Conservation (phyloP, 35 echinoderm and acorn worm species). For the Stichopus chloronotus region DNA sequence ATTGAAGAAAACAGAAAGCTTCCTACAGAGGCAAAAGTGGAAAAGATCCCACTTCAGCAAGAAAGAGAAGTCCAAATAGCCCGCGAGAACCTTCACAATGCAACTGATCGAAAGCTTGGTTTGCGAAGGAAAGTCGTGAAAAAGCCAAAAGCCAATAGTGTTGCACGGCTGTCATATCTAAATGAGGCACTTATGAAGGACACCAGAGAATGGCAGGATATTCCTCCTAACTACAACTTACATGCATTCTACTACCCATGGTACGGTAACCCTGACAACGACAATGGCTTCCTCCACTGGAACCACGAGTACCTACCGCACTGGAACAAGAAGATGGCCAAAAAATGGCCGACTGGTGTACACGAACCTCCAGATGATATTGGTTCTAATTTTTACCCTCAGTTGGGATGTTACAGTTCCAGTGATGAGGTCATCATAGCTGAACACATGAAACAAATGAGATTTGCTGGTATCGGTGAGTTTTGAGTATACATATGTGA, state of each 20-base stretch:
- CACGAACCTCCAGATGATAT: conserved; percentile 87
- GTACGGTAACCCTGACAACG: conserved; percentile 90
- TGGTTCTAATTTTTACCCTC: conserved; percentile 97
- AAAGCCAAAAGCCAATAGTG: not conserved
- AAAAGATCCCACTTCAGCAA: not conserved
- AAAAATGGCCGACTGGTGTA: conserved; percentile 68
- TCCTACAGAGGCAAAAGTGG: not conserved
- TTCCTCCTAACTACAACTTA: conserved; percentile 72
- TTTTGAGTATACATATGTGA: not conserved
- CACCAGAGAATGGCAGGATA: not conserved
- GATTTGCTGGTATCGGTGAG: conserved; percentile 86
- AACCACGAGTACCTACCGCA: conserved; percentile 84
- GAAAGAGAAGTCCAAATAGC: not conserved
- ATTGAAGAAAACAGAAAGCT: not conserved
- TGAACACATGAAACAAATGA: conserved; percentile 92
- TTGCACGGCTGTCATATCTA: conserved; percentile 17
- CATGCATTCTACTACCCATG: conserved; percentile 98
- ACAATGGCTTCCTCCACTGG: conserved; percentile 84
- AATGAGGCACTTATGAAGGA: conserved; percentile 24
- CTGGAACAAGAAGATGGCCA: conserved; percentile 86
- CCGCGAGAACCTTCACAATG: not conserved
- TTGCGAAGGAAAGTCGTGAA: not conserved
- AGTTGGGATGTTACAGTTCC: conserved; percentile 93
- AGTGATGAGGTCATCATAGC: conserved; percentile 79
- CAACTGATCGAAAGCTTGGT: not conserved